A percentile compares a stretch with the other conserved stretches of the same genome.
Conservation (phyloP, 2,797 vertebrate genomes). For the Centroberyx gerrardi region DNA sequence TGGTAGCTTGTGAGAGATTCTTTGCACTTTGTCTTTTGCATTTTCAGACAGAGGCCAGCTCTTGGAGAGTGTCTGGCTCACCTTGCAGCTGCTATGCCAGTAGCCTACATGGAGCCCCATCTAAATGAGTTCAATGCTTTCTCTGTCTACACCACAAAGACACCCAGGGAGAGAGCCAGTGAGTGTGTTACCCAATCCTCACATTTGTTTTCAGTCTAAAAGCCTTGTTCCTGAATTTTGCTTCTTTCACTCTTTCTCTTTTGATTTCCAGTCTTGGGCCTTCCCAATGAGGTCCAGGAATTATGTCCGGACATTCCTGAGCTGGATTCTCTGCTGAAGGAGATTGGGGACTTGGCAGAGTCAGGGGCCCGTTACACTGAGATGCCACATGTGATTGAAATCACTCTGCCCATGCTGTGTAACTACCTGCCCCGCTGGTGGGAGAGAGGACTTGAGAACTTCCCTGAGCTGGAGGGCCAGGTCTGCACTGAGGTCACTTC, state of each 20-base stretch:
- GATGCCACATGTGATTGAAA: slow-evolving; percentile 98
- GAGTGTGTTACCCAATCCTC: slow-evolving; percentile 71
- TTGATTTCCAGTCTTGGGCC: slow-evolving; percentile 87
- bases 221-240: slow-evolving; percentile 5
- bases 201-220: slow-evolving; percentile 5
- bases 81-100: slow-evolving; percentile 94
- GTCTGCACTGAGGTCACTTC: slow-evolving; percentile 92
- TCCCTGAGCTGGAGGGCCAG: slow-evolving; percentile 83
- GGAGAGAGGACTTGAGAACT: slow-evolving; percentile 91
- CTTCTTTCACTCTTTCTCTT: slow-evolving; percentile 13
- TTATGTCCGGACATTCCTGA: slow-evolving; percentile 94
- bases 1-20: background rate
- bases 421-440: slow-evolving; percentile 97
- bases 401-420: slow-evolving; percentile 96
- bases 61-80: slow-evolving; percentile 95
- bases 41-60: slow-evolving; percentile 91
- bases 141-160: slow-evolving; percentile 97
- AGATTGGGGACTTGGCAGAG: slow-evolving; percentile 93
- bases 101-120: slow-evolving; percentile 93
- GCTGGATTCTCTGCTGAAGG: slow-evolving; percentile 89
- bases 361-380: slow-evolving; percentile 96
- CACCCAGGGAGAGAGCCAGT: slow-evolving; percentile 93
- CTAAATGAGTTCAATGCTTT: slow-evolving; percentile 92
- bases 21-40: background rate
- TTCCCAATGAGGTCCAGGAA: slow-evolving; percentile 93